Conservation (phyloP, 2,113 vertebrate genomes). For the Brienomyrus longianalis region DNA sequence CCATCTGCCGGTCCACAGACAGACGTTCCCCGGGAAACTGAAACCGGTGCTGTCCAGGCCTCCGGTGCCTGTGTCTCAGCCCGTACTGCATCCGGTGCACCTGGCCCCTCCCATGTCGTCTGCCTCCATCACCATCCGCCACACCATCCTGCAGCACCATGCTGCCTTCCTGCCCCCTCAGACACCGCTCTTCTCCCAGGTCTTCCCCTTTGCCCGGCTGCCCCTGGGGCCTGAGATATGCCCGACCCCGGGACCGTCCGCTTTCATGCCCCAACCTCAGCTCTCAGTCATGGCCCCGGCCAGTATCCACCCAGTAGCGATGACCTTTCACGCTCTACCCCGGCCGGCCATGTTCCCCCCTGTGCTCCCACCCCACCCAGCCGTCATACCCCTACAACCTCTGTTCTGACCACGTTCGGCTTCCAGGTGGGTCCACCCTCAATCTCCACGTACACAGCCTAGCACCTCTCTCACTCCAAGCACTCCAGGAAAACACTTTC, state of each 20-base stretch:
- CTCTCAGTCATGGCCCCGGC: conserved; percentile 63
- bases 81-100: conserved; percentile 58
- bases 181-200: conserved; percentile 65
- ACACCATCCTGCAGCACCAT: conserved; percentile 69
- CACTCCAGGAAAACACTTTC: not conserved
- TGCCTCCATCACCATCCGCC: conserved; percentile 69
- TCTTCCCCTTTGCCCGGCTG: conserved; percentile 58
- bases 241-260: conserved; percentile 32
- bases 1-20: conserved; percentile 58
- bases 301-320: conserved; percentile 52
- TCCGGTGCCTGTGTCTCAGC: conserved; percentile 39
- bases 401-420: conserved; percentile 56
- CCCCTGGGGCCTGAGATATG: conserved; percentile 63
- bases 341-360: conserved; percentile 60
- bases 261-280: conserved; percentile 57
- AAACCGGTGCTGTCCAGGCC: conserved; percentile 58
- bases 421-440: not conserved
- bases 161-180: conserved; percentile 60
- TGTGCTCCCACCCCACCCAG: conserved; percentile 60
- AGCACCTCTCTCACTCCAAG: not conserved
- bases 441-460: not conserved
- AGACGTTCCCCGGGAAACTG: conserved; percentile 60
- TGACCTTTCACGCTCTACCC: conserved; percentile 64
- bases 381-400: conserved; percentile 72
- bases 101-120: conserved; percentile 60